These are phyloP conservation scores for Tolmerus cingulatus DNA, from an alignment of 2,888 invertebrate genomes.

Conservation along the genomic window DNA sequence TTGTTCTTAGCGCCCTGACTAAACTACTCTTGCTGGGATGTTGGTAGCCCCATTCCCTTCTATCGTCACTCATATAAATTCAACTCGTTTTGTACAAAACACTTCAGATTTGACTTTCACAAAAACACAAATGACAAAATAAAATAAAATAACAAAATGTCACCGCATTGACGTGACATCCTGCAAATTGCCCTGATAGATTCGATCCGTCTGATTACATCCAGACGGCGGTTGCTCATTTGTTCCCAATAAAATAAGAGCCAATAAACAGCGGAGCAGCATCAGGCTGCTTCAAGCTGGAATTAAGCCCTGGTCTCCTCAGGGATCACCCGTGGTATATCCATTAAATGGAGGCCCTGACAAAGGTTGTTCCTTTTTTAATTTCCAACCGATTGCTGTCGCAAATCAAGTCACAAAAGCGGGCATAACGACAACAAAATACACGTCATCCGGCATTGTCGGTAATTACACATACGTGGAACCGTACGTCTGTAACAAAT, in stretches of 20 bases:
- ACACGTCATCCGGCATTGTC: slow-evolving; percentile 17
- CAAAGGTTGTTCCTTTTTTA: background rate
- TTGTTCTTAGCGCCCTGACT: background rate
- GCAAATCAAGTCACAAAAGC: slow-evolving; percentile 30
- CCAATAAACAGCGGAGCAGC: background rate
- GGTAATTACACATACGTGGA: slow-evolving; percentile 15
- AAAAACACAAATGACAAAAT: background rate
- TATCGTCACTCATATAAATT: background rate
- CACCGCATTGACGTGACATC: background rate
- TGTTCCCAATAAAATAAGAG: background rate
- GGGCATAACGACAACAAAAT: slow-evolving; percentile 24
- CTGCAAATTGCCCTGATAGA: background rate
- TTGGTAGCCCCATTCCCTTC: background rate
- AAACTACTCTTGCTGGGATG: background rate
- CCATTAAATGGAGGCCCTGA: background rate
- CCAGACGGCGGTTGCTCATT: background rate
- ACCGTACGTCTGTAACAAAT: background rate
- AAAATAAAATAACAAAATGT: background rate
- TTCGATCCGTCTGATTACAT: background rate
- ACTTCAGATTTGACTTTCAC: background rate
- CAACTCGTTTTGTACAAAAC: background rate
- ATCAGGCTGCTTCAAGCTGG: background rate
- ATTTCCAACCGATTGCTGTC: slow-evolving; percentile 10
- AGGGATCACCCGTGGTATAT: background rate
- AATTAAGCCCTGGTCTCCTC: background rate